Percentiles rank a stretch among this genome's conserved stretches.
phyloP scores from a whole-genome alignment of 2,113 vertebrate genomes.

The Notarius lentiginosus region DNA sequence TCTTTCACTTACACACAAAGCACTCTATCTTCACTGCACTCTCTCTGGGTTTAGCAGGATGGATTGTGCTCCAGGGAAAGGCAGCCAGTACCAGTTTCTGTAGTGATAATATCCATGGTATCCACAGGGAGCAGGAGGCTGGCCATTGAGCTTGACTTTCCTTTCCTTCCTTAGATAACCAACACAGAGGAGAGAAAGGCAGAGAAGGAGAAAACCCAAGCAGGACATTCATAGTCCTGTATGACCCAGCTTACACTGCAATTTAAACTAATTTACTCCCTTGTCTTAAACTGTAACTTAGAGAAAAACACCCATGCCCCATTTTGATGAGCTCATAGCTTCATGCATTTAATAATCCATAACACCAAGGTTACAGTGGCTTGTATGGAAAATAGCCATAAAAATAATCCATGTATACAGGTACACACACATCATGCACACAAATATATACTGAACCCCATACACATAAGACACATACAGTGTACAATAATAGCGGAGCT shows the following conservation, averaged over 20 bases:
- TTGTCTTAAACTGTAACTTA: background rate
- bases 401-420: background rate
- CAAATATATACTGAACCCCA: background rate
- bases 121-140: slow-evolving; percentile 31
- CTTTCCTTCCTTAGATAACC: slow-evolving; percentile 1
- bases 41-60: background rate
- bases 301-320: background rate
- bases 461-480: background rate
- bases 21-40: background rate
- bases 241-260: slow-evolving; percentile 4
- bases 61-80: slow-evolving; percentile 26
- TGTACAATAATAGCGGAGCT: background rate
- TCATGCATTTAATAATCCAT: slow-evolving; percentile 27
- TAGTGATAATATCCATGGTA: slow-evolving; percentile 28
- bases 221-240: background rate
- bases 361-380: background rate
- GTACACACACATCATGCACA: background rate
- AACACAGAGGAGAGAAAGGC: background rate
- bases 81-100: slow-evolving; percentile 23
- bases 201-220: background rate
- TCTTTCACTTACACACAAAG: background rate
- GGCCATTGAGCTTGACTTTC: slow-evolving; percentile 16
- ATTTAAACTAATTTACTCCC: background rate
- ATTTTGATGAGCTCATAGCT: background rate
- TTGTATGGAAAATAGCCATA: background rate